Evolutionary conservation across 2,113 vertebrate species (phyloP).

Genomic region (Hucho hucho): DNA sequence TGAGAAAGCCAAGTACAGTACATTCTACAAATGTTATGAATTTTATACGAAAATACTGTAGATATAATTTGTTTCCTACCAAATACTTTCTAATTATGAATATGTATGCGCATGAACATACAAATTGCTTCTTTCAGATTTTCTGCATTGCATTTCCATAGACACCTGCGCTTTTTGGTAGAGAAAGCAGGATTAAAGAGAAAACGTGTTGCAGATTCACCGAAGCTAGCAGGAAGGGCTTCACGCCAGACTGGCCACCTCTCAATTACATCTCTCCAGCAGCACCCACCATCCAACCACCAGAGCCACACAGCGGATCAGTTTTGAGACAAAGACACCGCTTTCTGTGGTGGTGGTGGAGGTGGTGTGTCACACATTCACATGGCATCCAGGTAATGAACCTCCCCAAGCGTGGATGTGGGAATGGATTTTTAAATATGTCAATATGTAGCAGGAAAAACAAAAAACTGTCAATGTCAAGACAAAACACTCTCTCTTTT

Average conservation of each 20-base stretch:
- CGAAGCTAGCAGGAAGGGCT: not conserved
- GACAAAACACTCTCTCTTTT: slow-evolving; percentile 24
- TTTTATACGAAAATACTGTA: no score
- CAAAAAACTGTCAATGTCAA: slow-evolving; percentile 41
- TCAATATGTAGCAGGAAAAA: slow-evolving; percentile 49
- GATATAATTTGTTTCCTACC: no score
- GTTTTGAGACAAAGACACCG: not conserved
- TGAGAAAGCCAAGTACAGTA: no score
- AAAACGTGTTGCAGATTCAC: not conserved
- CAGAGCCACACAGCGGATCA: not conserved
- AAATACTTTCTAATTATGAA: no score
- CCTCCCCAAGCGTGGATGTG: slow-evolving; percentile 37
- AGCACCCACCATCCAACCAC: not conserved
- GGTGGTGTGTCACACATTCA: not conserved
- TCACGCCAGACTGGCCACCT: slow-evolving; percentile 4
- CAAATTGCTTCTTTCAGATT: not conserved
- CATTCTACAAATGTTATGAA: no score
- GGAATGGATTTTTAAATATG: slow-evolving; percentile 50
- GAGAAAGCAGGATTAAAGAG: not conserved
- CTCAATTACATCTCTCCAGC: not conserved
- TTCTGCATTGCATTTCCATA: not conserved
- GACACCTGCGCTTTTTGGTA: not conserved
- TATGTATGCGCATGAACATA: no score
- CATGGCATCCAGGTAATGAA: slow-evolving; percentile 51
- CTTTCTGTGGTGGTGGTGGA: slow-evolving; percentile 3